These are phyloP conservation scores for Thymallus thymallus DNA, from an alignment of 2,113 vertebrate genomes.

Conservation along the genomic window DNA sequence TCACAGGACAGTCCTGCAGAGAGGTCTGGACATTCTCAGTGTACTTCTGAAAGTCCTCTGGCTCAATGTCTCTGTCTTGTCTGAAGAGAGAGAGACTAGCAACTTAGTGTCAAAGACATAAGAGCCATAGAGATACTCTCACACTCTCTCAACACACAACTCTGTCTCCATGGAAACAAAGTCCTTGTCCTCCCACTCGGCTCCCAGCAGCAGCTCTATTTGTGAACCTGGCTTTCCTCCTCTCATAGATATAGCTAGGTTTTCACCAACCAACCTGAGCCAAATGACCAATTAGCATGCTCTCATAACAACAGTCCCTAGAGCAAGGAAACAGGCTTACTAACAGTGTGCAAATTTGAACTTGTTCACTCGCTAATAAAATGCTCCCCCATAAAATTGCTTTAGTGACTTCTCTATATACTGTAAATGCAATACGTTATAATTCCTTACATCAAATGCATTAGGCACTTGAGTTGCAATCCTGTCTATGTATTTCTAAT, in stretches of 20 bases:
- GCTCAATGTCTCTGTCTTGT: slow-evolving; percentile 88
- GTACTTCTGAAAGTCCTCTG: slow-evolving; percentile 94
- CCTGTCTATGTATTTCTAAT: neutral
- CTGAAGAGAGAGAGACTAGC: slow-evolving; percentile 61
- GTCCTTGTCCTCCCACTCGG: neutral
- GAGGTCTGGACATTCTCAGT: slow-evolving; percentile 83
- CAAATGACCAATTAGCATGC: slow-evolving; percentile 3
- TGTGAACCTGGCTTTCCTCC: slow-evolving; percentile 9
- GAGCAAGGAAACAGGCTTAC: neutral
- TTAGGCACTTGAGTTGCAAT: neutral
- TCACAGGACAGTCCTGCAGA: slow-evolving; percentile 88
- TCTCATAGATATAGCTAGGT: neutral
- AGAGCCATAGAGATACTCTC: neutral
- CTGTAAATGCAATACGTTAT: neutral
- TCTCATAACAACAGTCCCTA: neutral
- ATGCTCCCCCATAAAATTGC: neutral
- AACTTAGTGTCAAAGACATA: neutral
- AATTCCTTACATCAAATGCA: neutral
- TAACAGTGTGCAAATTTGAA: neutral
- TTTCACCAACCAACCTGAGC: neutral
- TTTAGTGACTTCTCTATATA: neutral
- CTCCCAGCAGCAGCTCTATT: slow-evolving; percentile 7
- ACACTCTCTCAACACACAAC: neutral
- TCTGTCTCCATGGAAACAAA: slow-evolving; percentile 21
- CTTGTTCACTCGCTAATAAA: neutral